These are phyloP conservation scores for Caranx ignobilis DNA, from an alignment of 2,113 vertebrate species.

Conservation along the genomic window DNA sequence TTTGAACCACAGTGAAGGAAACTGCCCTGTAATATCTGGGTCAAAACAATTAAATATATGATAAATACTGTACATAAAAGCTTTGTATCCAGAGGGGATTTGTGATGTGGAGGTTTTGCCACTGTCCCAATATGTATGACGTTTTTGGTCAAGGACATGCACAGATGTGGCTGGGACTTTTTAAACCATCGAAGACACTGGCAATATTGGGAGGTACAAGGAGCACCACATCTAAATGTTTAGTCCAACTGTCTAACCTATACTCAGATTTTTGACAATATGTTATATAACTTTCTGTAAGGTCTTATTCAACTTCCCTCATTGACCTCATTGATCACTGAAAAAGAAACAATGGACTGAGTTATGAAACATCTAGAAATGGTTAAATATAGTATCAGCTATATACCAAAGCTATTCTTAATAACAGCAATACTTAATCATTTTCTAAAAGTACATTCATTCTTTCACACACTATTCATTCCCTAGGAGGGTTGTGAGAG, in stretches of 20 bases:
- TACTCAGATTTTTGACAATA: not conserved
- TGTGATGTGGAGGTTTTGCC: not conserved
- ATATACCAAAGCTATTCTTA: not conserved
- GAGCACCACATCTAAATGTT: not conserved
- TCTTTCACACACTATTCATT: not conserved
- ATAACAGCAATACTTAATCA: not conserved
- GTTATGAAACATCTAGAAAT: not conserved
- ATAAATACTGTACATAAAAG: conserved; percentile 14
- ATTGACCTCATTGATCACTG: not conserved
- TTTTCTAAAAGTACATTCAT: not conserved
- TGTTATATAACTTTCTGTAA: not conserved
- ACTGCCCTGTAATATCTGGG: conserved; percentile 31
- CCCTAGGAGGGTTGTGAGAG: not conserved
- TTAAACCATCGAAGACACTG: not conserved
- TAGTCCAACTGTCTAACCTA: not conserved
- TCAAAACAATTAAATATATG: conserved; percentile 41
- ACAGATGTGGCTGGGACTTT: not conserved
- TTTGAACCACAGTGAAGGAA: conserved; percentile 41
- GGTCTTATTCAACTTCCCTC: not conserved
- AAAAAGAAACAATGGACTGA: not conserved
- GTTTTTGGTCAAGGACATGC: conserved; percentile 18
- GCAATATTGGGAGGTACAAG: not conserved
- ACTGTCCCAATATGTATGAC: conserved; percentile 26
- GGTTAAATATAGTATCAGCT: not conserved
- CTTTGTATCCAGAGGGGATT: conserved; percentile 21